Conservation (phyloP, 2,797 vertebrate species). For the Acipenser ruthenus region DNA sequence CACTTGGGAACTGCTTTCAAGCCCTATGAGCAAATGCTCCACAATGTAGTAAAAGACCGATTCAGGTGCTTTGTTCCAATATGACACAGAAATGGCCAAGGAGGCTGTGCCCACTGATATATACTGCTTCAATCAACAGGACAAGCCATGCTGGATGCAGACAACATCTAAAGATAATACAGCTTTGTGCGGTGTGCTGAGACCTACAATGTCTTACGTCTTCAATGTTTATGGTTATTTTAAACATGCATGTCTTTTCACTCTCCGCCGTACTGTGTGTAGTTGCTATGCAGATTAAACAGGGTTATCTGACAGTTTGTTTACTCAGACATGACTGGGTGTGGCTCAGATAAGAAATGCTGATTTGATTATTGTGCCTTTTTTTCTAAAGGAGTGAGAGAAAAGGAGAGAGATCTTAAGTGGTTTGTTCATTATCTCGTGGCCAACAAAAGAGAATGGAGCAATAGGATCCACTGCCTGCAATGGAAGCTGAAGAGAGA, state of each 20-base stretch:
- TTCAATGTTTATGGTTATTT: not conserved
- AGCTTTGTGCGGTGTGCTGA: not conserved
- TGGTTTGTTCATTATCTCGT: not conserved
- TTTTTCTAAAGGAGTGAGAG: too few relatives aligned
- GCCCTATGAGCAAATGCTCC: too few relatives aligned
- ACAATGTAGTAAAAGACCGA: too few relatives aligned
- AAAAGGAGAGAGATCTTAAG: not conserved
- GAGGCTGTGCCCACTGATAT: too few relatives aligned
- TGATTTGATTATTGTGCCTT: not conserved
- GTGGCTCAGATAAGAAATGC: not conserved
- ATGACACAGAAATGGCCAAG: too few relatives aligned
- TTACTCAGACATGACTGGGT: not conserved
- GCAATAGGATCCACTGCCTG: too few relatives aligned
- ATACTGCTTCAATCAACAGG: not conserved
- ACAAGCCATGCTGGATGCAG: not conserved
- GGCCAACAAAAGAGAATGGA: not conserved
- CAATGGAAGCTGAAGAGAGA: too few relatives aligned
- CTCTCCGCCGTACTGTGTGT: not conserved
- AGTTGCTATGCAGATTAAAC: constrained; percentile 1
- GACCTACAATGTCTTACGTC: not conserved
- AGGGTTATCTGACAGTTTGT: constrained; percentile 1
- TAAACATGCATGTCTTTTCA: not conserved
- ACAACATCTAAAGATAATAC: not conserved
- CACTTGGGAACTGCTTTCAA: too few relatives aligned
- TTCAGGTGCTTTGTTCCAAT: too few relatives aligned